Conservation (phyloP, 2,797 vertebrate species). For the Typhlichthys subterraneus region DNA sequence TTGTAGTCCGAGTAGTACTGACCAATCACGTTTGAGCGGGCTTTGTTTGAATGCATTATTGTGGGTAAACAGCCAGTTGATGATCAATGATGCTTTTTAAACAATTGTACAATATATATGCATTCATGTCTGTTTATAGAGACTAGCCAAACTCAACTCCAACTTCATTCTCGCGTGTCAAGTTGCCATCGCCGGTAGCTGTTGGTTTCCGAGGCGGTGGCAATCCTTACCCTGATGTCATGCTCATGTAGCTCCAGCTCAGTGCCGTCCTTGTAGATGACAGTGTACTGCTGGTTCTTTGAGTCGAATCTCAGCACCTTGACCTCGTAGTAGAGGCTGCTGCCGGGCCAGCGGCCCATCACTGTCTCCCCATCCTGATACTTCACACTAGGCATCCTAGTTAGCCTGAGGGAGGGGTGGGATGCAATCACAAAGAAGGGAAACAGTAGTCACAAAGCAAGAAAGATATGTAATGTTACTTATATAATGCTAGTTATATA, state of each 20-base stretch:
- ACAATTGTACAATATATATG: not conserved
- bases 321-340: conserved; percentile 93
- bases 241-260: conserved; percentile 89
- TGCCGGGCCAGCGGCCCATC: conserved; percentile 98
- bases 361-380: conserved; percentile 88
- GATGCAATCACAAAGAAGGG: not conserved
- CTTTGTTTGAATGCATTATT: too few relatives aligned
- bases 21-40: too few relatives aligned
- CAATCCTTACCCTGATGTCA: conserved; percentile 84
- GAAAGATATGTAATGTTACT: not conserved
- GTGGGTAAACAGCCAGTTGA: too few relatives aligned
- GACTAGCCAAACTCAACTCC: not conserved
- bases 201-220: not conserved
- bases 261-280: conserved; percentile 96
- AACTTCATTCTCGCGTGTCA: not conserved
- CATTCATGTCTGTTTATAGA: not conserved
- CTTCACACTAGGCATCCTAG: conserved; percentile 84
- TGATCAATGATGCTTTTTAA: too few relatives aligned
- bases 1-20: too few relatives aligned
- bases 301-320: conserved; percentile 82
- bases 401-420: conserved; percentile 32
- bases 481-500: too few relatives aligned
- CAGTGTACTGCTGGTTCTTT: conserved; percentile 84
- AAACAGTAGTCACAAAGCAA: accelerated
- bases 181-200: not conserved